phyloP scores from a whole-genome alignment of 2,113 vertebrate genomes.

The Telmatochromis sp. region DNA sequence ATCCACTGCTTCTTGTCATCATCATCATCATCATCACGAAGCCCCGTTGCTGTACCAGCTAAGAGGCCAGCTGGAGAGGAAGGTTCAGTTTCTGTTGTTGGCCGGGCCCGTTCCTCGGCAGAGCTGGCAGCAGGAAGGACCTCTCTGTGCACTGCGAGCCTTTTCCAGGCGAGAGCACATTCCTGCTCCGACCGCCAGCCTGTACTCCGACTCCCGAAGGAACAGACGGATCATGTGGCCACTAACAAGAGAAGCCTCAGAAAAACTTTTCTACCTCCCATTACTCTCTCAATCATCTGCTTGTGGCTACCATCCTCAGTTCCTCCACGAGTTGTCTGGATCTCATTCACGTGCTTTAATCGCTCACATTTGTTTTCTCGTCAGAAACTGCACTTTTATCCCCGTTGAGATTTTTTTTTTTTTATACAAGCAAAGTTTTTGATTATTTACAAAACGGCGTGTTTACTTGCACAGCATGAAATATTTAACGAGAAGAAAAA shows the following conservation, averaged over 20 bases:
- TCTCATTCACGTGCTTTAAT: not conserved
- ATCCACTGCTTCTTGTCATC: not conserved
- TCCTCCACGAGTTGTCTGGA: not conserved
- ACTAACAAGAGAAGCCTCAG: constrained; percentile 43
- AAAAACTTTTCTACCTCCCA: not conserved
- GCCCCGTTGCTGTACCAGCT: not conserved
- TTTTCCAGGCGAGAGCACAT: constrained; percentile 59
- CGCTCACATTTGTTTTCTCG: constrained; percentile 11
- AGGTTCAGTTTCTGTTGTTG: constrained; percentile 35
- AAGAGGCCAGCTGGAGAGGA: constrained; percentile 21
- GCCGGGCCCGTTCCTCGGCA: not conserved
- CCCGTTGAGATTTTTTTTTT: not conserved
- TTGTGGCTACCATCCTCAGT: not conserved
- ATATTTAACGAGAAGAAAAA: not conserved
- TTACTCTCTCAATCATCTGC: not conserved
- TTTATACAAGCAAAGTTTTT: not conserved
- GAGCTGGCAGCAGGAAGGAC: constrained; percentile 18
- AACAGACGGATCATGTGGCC: constrained; percentile 40
- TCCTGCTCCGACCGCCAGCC: constrained; percentile 33
- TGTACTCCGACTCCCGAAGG: constrained; percentile 35
- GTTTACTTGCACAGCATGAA: not conserved
- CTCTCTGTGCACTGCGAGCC: constrained; percentile 30
- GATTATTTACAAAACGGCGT: not conserved
- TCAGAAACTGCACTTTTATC: not conserved
- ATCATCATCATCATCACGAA: not conserved